Evolutionary conservation across 1,140 invertebrate species (phyloP).

Genomic region (Tetraneura akinire): DNA sequence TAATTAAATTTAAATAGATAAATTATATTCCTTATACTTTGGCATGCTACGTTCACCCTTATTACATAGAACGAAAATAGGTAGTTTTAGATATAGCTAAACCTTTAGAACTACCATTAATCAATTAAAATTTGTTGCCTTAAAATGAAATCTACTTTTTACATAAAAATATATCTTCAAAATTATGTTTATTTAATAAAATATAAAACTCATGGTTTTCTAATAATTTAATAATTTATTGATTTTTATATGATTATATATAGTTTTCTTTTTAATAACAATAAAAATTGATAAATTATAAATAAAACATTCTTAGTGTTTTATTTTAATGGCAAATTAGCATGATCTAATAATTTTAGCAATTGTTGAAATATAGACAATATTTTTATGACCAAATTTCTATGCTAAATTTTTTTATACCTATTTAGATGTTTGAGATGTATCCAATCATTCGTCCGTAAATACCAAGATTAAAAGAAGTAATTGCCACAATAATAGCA

Average conservation of each 20-base stretch:
- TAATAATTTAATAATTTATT: background rate
- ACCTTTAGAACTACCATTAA: conserved; percentile 22
- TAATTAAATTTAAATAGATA: background rate
- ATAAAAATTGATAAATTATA: conserved; percentile 12
- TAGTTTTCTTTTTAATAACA: background rate
- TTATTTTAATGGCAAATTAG: conserved; percentile 45
- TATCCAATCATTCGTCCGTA: conserved; percentile 35
- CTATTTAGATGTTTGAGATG: conserved; percentile 42
- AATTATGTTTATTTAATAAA: conserved; percentile 1
- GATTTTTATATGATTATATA: conserved; percentile 2
- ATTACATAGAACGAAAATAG: conserved; percentile 23
- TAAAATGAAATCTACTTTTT: conserved; percentile 30
- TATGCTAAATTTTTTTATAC: conserved; percentile 21
- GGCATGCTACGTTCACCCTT: conserved; percentile 41
- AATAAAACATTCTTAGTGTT: conserved; percentile 27
- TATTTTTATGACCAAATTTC: background rate
- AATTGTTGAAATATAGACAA: conserved; percentile 20
- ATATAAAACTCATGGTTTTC: background rate
- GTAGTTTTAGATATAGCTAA: conserved; percentile 23
- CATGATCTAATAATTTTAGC: conserved; percentile 29
- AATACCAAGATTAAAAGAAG: conserved; percentile 36
- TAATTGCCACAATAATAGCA: conserved; percentile 12
- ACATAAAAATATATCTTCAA: background rate
- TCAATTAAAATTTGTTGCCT: conserved; percentile 22
- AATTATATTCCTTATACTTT: conserved; percentile 14